Evolutionary conservation across 1,140 invertebrate genomes (phyloP), one percentile per base, ranked within the genome.

Genomic region (Choristoneura fumiferana): DNA sequence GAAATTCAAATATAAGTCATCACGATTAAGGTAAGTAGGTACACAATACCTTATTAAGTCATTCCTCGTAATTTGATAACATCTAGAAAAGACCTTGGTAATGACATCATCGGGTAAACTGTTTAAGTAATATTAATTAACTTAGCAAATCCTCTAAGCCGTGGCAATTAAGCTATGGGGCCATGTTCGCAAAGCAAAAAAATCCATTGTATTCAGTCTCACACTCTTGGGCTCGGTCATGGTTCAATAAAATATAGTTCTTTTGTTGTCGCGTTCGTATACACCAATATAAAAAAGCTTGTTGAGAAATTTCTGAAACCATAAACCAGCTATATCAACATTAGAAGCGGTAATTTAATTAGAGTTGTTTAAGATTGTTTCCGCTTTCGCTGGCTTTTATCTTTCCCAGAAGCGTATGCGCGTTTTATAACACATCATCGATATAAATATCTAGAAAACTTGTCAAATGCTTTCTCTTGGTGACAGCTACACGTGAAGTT

Each of bases 101-200:
- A 59, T 63, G 61, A 53, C 56, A 59, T 58, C 57, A 63, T 37
- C 52, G 58, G 54, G 54, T 63, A 58, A 49, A 49, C 43, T 49
- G 43, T 49, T 49, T 45, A 45, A 45, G 17, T 18, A 10, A 15
- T 9, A 18, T 22, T 49, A 49, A 49, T 49, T 49, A 49, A 49
- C 43, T 49, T 22, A 22, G 43, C 43, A 49, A 49, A 49, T 4
- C 18, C 10, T 49, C 40, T 45, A 43, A 49, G 18, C 18, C 43
- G 12, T 49, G 43, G 43, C 43, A 49, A 49, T 49, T 49, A 49
- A n/a, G 12, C 43, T 12, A 22, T 49, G n/a, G 43, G n/a, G 17
- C 43, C 17, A 8, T 8, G 2, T 18, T 18, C 17, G 6, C 3
- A 3, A 3, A 29, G 22, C 22, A 6, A 3, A 29, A 29, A 14